These are phyloP conservation scores for Tragopan temminckii DNA, from an alignment of 2,797 vertebrate genomes.

Conservation along the genomic window DNA sequence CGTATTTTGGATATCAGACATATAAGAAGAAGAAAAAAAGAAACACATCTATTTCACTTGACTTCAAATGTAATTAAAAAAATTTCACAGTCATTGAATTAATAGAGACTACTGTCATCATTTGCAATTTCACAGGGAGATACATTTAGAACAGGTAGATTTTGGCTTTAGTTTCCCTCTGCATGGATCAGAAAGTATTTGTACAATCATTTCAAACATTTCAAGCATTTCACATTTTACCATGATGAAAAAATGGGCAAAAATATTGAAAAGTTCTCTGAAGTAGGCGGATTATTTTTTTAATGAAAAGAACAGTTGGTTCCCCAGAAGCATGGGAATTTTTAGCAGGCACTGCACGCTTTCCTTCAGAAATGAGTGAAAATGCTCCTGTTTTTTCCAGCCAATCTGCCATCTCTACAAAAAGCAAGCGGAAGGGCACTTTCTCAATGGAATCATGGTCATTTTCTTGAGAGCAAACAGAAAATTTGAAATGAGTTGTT, in stretches of 20 bases:
- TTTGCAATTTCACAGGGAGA: neutral
- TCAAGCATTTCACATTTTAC: neutral
- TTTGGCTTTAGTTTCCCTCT: neutral
- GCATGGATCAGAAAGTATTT: neutral
- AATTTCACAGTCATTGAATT: neutral
- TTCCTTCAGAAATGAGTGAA: slow-evolving; percentile 41
- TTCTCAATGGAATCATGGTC: neutral
- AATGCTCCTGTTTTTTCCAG: slow-evolving; percentile 38
- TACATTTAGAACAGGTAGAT: neutral
- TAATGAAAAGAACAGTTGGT: slow-evolving; percentile 56
- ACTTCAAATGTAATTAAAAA: neutral
- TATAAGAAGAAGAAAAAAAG: neutral
- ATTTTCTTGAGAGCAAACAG: neutral
- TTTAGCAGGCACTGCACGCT: slow-evolving; percentile 19
- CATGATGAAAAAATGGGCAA: neutral
- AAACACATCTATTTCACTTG: neutral
- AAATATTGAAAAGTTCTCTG: slow-evolving; percentile 32
- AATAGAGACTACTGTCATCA: neutral
- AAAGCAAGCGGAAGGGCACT: neutral
- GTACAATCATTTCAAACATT: neutral
- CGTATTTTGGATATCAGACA: neutral
- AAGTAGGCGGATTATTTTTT: slow-evolving; percentile 17
- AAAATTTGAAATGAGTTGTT: neutral
- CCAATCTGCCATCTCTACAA: neutral
- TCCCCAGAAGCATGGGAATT: slow-evolving; percentile 54